Percentiles rank a stretch among this genome's conserved stretches.
These are phyloP conservation scores for Chionomys nivalis DNA, from an alignment of 2,113 vertebrate genomes.

Conservation along the genomic window DNA sequence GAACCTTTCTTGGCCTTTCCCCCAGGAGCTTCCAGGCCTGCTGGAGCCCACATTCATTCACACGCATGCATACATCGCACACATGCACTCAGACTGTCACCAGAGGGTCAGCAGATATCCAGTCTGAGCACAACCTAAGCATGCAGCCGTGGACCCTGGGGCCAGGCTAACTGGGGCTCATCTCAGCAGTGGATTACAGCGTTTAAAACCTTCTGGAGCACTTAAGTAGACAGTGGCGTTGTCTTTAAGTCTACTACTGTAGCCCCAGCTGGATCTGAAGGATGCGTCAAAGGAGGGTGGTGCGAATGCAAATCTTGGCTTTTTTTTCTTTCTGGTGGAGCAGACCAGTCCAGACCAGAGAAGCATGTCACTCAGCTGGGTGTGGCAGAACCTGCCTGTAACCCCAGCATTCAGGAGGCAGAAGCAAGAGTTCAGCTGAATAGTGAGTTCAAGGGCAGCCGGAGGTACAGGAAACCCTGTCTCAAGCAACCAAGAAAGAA, in stretches of 20 bases:
- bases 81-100: fast-evolving
- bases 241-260: background rate
- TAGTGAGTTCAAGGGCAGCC: background rate
- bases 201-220: background rate
- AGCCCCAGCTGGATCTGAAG: background rate
- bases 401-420: background rate
- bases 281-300: background rate
- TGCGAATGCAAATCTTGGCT: background rate
- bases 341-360: background rate
- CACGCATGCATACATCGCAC: background rate
- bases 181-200: background rate
- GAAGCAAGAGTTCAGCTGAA: background rate
- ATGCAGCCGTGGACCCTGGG: background rate
- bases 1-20: background rate
- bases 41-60: background rate
- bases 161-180: background rate
- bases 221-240: background rate
- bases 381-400: background rate
- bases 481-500: background rate
- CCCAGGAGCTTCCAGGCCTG: background rate
- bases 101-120: background rate
- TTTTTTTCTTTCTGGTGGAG: background rate
- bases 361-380: background rate
- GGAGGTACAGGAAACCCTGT: background rate
- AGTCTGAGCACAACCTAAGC: background rate